Base-by-base conservation (phyloP, 2,113 vertebrate species). In the Corythornis cristatus region DNA sequence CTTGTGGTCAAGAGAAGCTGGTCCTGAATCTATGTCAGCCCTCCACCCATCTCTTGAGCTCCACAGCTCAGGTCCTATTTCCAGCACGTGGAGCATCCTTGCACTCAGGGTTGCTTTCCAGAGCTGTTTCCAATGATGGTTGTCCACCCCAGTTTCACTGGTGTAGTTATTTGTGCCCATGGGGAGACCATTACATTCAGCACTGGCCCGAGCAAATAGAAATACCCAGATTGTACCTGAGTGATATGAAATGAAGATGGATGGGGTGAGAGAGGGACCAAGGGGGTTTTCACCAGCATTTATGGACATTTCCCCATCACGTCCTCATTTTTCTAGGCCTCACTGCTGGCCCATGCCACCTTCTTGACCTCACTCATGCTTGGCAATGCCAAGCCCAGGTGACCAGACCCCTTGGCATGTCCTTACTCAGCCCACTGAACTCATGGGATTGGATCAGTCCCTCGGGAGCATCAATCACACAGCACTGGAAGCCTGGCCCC, bases 391-490 rank as follows among this genome's bases (percentile, higher is more conserved):
- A 37, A 65, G 33, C 29, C 23, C 26, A 3, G 64, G 46, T 28
- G n/a, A 46, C 40, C 31, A 22, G 10, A 11, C 20, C 11, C 0
- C 0, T 33, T 54, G 67, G 17, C 33, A 8, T 20, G 25, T 3
- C n/a, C 37, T 66, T 60, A 17, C 23, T 23, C 61, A 40, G 6
- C n/a, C 9, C 25, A 29, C 20, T 12, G 5, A 16, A 7, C 51
- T 58, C 10, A 1, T 65, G 65, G 29, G 58, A 26, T 21, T 33
- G 66, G 35, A 14, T 65, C 26, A 8, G 8, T 58, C 35, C 51
- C 35, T 28, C 1, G 1, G 33, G 25, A 74, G 40, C 2, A 1
- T 11, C 6, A 28, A 1, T 11, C 6, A 28, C 25, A 16, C 0
- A 2, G 54, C 23, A 31, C 53, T 3, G 5, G 15, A 9, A 2